phyloP scores from a whole-genome alignment of 2,113 vertebrate species.

The Neotoma lepida region DNA sequence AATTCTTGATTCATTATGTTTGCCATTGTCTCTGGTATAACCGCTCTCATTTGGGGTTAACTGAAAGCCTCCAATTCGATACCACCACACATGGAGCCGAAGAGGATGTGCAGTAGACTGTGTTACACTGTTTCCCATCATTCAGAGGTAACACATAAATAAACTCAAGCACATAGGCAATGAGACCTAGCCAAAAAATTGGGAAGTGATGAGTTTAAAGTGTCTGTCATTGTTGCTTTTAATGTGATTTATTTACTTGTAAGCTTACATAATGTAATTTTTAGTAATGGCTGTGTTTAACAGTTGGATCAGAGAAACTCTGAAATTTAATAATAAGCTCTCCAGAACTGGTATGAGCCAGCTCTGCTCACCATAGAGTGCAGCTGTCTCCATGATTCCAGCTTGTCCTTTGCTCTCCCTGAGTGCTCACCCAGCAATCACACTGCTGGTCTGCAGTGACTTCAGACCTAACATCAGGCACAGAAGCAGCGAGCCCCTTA shows the following conservation, averaged over 20 bases:
- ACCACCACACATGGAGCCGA: neutral
- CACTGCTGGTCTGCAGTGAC: neutral
- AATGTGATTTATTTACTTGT: neutral
- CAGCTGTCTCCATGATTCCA: neutral
- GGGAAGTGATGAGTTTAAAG: neutral
- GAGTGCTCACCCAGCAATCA: neutral
- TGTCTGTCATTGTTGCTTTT: neutral
- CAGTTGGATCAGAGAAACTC: neutral
- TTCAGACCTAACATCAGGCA: neutral
- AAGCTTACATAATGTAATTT: constrained; percentile 10
- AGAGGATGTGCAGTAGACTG: neutral
- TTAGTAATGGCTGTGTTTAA: neutral
- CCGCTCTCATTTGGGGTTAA: neutral
- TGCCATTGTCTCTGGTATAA: neutral
- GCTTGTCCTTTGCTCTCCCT: neutral
- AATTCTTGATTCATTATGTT: neutral
- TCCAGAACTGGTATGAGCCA: neutral
- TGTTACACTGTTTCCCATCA: neutral
- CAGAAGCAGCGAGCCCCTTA: neutral
- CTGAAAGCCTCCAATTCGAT: neutral
- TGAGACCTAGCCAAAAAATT: neutral
- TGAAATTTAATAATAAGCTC: neutral
- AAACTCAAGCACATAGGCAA: neutral
- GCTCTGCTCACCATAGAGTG: neutral
- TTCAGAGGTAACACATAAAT: neutral